Evolutionary conservation across 2,113 vertebrate genomes (phyloP), one percentile per base, ranked within the genome.

Genomic region (Hippocampus guttulatus): DNA sequence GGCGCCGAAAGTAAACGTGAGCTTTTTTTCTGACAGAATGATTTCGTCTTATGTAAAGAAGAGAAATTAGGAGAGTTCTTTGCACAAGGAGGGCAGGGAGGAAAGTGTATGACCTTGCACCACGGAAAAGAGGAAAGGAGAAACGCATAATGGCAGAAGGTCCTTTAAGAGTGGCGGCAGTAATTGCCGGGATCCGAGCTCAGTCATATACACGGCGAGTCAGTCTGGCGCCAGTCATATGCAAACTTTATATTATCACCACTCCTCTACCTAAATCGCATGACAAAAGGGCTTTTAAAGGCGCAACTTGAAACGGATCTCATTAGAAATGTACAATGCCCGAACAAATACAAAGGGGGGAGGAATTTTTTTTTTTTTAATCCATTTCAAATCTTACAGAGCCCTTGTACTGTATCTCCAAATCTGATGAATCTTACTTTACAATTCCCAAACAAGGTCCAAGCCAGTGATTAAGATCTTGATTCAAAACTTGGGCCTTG

Each of bases 211-310:
- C 94, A 91, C 93, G 92, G 93, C 90, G 86, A 93, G 87, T 93
- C 96, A 94, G 95, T 86, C 95, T 95, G 97, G 96, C 96, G 97
- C 97, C 96, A 96, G 94, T 86, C 85, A 94, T 88, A 94, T 93
- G 95, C 95, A 93, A 95, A 96, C 95, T 93, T 92, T 95, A 92
- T 94, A 95, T 96, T 96, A 96, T 94, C 94, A 94, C 94, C 94
- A 93, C 95, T 96, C 91, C 94, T 92, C 94, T 94, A 93, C 94
- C 95, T 94, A 92, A 93, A 91, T 90, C 93, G 94, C 93, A 87
- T 79, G 90, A 88, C 93, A 92, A 93, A 92, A 90, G 80, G 86
- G 91, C 90, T 92, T 93, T 92, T 92, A 91, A 92, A 65, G 93
- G 90, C 86, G 89, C 91, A 93, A 92, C 92, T 91, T 91, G 93